Conservation (phyloP, 2,888 invertebrate genomes). For the Serrognathus titanus region DNA sequence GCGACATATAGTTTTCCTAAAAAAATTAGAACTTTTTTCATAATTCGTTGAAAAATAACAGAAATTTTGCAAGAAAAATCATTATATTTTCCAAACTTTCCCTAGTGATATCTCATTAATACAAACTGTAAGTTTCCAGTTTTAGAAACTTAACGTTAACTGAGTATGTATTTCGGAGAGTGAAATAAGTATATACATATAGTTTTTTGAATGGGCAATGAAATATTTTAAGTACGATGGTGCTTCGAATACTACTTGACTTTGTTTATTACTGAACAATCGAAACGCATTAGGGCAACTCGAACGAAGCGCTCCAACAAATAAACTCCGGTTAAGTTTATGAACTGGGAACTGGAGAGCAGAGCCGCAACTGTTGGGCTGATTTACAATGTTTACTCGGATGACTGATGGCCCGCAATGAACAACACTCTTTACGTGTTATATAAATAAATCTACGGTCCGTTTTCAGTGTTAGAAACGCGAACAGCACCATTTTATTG, state of each 20-base stretch:
- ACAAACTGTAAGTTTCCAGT: too few species aligned
- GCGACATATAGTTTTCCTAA: too few species aligned
- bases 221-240: neutral
- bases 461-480: constrained; percentile 1
- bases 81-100: too few species aligned
- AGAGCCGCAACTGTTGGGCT: constrained; percentile 33
- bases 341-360: constrained; percentile 45
- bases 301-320: constrained; percentile 43
- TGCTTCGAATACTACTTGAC: constrained; percentile 19
- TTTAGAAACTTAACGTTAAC: too few species aligned
- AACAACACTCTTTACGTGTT: constrained; percentile 49
- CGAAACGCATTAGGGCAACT: constrained; percentile 45
- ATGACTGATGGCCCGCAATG: constrained; percentile 47
- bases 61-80: too few species aligned
- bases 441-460: constrained; percentile 46
- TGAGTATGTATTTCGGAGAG: too few species aligned
- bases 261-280: constrained; percentile 46
- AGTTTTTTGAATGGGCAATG: too few species aligned
- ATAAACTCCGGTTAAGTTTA: constrained; percentile 45
- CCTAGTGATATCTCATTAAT: too few species aligned
- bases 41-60: too few species aligned
- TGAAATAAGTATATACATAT: too few species aligned
- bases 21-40: too few species aligned
- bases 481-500: neutral
- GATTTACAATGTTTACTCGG: constrained; percentile 45